Base-by-base conservation (phyloP, 2,888 invertebrate species). In the Lasioglossum oenotherae region DNA sequence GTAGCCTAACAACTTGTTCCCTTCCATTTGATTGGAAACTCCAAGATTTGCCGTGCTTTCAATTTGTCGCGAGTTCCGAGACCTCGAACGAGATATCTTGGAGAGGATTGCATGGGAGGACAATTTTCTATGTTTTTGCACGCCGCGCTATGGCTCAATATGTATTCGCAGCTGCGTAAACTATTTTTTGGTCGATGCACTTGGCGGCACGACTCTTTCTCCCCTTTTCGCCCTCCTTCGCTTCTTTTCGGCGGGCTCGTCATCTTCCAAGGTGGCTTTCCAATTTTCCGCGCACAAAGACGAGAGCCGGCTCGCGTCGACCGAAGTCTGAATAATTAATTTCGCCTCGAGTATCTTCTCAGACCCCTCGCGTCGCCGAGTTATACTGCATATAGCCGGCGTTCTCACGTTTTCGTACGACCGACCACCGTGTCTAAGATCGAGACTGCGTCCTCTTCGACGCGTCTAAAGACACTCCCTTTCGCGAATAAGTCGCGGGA, bases 271-370 rank as follows among this genome's bases (percentile, higher is more conserved):
- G 87, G 79, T 74, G 87, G 82, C 83, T 78, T 90, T 90, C 87
- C 88, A 90, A 91, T 92, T 90, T 92, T 81, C 82, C 86, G 49
- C 78, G 80, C 53, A 92, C 90, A 92, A 92, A 90, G 88, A 85
- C 80, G 71, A 83, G 89, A 81, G 79, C 83, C 71, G 79, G 89
- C 87, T 88, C 81, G 88, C 89, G 77, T 85, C 86, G 89, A 46
- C 82, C 86, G 80, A 84, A 87, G 88, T 89, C 89, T 89, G 90
- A 85, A 92, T 90, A 92, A 90, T 91, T 89, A 89, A 89, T 88
- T 87, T 87, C 80, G 88, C 87, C 89, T 84, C 85, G 84, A 89
- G 89, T 89, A 85, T 89, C 89, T 89, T 87, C 89, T 89, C 89
- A 89, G 89, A 89, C 89, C 89, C 82, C 88, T 87, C 79, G 77